A percentile compares a stretch with the other conserved stretches of the same genome.
Evolutionary conservation across 2,113 vertebrate species (phyloP).

Genomic region (Tympanuchus pallidicinctus): DNA sequence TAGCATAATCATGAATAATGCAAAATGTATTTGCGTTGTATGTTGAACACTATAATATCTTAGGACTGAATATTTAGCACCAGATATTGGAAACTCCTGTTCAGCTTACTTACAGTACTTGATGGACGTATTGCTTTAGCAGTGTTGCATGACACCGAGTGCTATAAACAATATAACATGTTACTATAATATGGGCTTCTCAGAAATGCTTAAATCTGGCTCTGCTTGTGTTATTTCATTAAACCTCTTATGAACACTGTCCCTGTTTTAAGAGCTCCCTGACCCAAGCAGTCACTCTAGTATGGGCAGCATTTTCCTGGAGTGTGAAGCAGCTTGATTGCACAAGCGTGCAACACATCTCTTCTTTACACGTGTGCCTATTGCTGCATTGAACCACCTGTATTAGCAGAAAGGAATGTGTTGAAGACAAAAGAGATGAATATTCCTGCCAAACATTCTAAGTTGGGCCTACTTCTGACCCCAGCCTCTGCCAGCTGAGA

Average conservation of each 20-base stretch:
- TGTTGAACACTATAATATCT: neutral
- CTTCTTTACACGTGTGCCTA: accelerated
- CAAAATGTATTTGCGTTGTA: neutral
- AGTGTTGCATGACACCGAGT: neutral
- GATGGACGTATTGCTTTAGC: neutral
- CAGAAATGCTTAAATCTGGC: neutral
- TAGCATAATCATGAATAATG: neutral
- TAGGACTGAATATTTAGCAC: neutral
- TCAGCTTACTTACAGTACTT: neutral
- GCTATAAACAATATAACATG: neutral
- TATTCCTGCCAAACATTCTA: neutral
- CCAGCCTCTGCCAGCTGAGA: neutral
- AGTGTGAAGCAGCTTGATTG: neutral
- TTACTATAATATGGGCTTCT: neutral
- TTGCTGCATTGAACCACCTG: neutral
- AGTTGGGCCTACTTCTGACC: neutral
- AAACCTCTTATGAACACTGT: neutral
- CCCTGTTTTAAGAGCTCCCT: neutral
- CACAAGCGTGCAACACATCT: neutral
- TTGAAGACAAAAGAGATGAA: neutral
- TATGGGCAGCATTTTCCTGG: neutral
- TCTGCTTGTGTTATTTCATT: neutral
- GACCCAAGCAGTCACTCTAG: neutral
- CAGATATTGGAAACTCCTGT: neutral
- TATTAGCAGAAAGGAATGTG: neutral